Evolutionary conservation across 2,113 vertebrate genomes (phyloP).

Genomic region (Pachypanchax playfairii): DNA sequence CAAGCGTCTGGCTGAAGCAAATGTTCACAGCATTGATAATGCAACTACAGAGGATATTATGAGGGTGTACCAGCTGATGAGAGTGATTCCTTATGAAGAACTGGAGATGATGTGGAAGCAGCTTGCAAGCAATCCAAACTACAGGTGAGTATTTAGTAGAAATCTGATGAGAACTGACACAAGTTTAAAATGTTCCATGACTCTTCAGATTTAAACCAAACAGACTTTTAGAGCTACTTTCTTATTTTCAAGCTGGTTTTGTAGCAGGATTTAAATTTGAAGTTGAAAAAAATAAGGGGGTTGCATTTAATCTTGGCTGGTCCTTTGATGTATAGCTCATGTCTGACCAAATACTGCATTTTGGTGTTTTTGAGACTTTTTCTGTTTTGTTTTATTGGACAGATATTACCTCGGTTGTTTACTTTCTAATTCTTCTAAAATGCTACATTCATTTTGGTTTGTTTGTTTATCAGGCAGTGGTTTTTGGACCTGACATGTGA

Average conservation of each 20-base stretch:
- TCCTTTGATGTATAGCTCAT: too few species aligned
- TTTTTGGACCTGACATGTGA: slow-evolving; percentile 78
- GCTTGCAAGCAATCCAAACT: slow-evolving; percentile 53
- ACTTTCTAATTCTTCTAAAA: neutral
- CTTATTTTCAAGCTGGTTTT: too few species aligned
- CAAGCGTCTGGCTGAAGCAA: slow-evolving; percentile 77
- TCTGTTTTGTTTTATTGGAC: slow-evolving; percentile 2
- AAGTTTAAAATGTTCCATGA: too few species aligned
- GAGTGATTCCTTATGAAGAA: slow-evolving; percentile 45
- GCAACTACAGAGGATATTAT: slow-evolving; percentile 73
- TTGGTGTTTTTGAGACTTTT: too few species aligned
- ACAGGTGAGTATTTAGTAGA: too few species aligned
- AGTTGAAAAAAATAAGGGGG: too few species aligned
- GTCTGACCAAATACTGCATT: too few species aligned
- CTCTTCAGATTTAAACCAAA: too few species aligned
- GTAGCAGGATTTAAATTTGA: too few species aligned
- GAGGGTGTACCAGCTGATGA: slow-evolving; percentile 79
- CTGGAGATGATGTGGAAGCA: slow-evolving; percentile 79
- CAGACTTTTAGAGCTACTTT: too few species aligned
- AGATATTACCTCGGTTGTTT: neutral
- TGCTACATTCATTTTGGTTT: neutral
- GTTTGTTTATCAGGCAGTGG: slow-evolving; percentile 74
- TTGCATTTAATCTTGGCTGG: too few species aligned
- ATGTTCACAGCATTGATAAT: slow-evolving; percentile 73
- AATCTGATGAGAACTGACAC: too few species aligned